phyloP scores from a whole-genome alignment of 2,797 vertebrate species.

The Jordanella pulchra region DNA sequence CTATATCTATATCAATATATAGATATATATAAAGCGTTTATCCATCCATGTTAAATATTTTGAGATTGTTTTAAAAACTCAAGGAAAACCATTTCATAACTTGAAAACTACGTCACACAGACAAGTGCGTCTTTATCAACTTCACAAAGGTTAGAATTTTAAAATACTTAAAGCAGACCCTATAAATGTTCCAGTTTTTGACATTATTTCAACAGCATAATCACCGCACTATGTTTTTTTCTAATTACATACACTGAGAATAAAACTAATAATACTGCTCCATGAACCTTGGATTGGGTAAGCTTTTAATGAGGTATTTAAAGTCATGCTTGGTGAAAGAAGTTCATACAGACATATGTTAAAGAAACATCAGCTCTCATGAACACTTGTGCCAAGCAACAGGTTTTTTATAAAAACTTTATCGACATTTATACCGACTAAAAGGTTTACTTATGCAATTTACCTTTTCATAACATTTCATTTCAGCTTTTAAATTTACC shows the following conservation, averaged over 20 bases:
- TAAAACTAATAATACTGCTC: background rate
- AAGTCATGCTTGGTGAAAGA: background rate
- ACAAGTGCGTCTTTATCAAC: background rate
- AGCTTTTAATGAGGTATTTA: background rate
- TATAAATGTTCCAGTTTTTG: background rate
- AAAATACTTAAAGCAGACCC: background rate
- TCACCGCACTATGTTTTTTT: background rate
- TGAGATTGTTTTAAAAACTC: background rate
- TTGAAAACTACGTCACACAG: background rate
- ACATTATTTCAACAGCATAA: background rate
- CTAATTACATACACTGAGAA: background rate
- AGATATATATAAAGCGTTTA: background rate
- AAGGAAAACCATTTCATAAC: background rate
- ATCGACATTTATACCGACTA: background rate
- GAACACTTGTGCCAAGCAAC: conserved; percentile 1
- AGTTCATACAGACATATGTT: conserved; percentile 10
- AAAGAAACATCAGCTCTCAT: background rate
- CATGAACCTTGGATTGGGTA: background rate
- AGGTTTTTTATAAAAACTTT: conserved; percentile 1
- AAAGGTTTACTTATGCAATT: background rate
- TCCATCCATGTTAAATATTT: background rate
- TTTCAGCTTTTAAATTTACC: background rate
- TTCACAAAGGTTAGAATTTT: background rate
- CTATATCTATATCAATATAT: too few relatives aligned
- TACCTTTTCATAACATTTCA: background rate